These are phyloP conservation scores for Platynereis dumerilii DNA, from an alignment of 2,888 invertebrate genomes.

Conservation along the genomic window DNA sequence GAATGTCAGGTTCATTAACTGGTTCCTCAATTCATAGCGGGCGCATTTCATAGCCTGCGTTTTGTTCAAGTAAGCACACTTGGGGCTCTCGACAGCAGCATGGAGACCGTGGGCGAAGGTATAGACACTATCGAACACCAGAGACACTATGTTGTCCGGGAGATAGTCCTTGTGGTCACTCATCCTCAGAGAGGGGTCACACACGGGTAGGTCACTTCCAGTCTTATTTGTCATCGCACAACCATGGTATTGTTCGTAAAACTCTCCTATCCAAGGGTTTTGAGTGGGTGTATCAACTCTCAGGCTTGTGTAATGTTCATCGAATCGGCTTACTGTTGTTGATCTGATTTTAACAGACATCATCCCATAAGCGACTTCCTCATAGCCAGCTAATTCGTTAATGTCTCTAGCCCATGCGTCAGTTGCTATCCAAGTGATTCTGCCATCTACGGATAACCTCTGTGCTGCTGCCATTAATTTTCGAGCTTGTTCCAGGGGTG, in stretches of 20 bases:
- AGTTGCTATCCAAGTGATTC: slow-evolving; percentile 41
- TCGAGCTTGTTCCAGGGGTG: slow-evolving; percentile 28
- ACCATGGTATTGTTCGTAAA: slow-evolving; percentile 24
- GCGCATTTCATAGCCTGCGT: slow-evolving; percentile 18
- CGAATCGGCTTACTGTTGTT: slow-evolving; percentile 33
- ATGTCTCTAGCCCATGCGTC: slow-evolving; percentile 41
- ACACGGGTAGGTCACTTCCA: not conserved
- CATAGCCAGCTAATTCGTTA: slow-evolving; percentile 32
- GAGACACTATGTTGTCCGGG: slow-evolving; percentile 11
- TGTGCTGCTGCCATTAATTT: slow-evolving; percentile 31
- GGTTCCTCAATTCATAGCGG: not conserved
- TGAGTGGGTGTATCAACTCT: not conserved
- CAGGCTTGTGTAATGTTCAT: slow-evolving; percentile 34
- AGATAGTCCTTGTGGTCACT: slow-evolving; percentile 7
- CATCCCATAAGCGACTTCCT: slow-evolving; percentile 34
- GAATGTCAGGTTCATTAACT: not conserved
- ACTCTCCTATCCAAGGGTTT: slow-evolving; percentile 41
- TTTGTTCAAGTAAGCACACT: slow-evolving; percentile 17
- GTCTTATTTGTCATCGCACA: slow-evolving; percentile 6
- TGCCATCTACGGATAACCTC: slow-evolving; percentile 23
- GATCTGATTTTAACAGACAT: slow-evolving; percentile 37
- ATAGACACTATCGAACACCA: slow-evolving; percentile 35
- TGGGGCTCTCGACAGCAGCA: not conserved
- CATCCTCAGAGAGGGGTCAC: slow-evolving; percentile 1
- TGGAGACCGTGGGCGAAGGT: slow-evolving; percentile 33